Evolutionary conservation across 2,888 invertebrate genomes (phyloP), one percentile per base, ranked within the genome.

Genomic region (Papilio gigon): DNA sequence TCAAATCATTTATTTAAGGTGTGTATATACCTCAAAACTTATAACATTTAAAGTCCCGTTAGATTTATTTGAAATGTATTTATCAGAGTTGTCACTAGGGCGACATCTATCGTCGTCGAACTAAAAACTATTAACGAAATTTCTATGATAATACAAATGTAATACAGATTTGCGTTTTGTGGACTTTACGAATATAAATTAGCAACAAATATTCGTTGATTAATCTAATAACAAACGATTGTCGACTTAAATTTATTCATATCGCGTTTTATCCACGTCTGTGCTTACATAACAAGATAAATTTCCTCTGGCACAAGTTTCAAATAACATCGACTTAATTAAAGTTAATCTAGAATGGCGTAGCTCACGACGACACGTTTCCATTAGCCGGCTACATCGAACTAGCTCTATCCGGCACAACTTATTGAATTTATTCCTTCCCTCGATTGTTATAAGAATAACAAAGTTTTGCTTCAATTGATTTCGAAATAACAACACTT

Each of bases 271-370:
- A 74, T 70, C 61, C 66, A 50, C 30, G 59, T 59, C 56, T 72
- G 73, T 76, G 75, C 74, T 82, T 80, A 80, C 80, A 77, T 81
- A 84, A 80, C 79, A 77, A 81, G 83, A 84, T 84, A 84, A 84
- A 87, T 85, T 80, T 82, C 79, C 81, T 78, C 77, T 71, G 72
- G 79, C 77, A 81, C 79, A 85, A 87, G 85, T 87, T 85, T 84
- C 83, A 81, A 86, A 86, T 86, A 87, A 85, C 89, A 88, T 85
- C 84, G 85, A 82, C 85, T 89, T 89, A 89, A 89, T 89, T 89
- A 88, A 88, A 88, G 85, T 87, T 87, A 88, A 89, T 88, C 88
- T 85, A 78, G 80, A 86, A 85, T 85, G 83, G 84, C 83, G 84
- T 84, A 81, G 82, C 82, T 65, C 69, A 81, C 83, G 82, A 80